A percentile compares a stretch with the other conserved stretches of the same genome.
phyloP scores from a whole-genome alignment of 2,113 vertebrate genomes.

The Platycercus adscitus region DNA sequence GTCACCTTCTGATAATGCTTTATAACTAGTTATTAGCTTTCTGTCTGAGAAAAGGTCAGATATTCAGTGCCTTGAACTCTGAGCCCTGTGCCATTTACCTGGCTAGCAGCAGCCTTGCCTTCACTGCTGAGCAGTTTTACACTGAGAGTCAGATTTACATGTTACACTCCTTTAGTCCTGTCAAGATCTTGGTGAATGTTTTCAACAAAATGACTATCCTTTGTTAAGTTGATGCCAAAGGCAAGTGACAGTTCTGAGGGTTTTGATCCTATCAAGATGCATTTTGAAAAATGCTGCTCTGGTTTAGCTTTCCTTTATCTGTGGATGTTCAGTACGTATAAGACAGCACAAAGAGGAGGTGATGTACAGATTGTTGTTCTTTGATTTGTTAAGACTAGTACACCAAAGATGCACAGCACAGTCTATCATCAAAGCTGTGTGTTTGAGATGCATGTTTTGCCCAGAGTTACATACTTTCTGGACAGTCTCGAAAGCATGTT shows the following conservation, averaged over 20 bases:
- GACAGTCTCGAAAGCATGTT: background rate
- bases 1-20: background rate
- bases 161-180: background rate
- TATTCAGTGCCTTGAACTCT: fast-evolving
- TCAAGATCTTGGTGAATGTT: background rate
- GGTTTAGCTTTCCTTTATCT: background rate
- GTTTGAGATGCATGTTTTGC: background rate
- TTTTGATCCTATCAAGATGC: background rate
- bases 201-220: background rate
- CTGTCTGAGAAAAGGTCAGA: background rate
- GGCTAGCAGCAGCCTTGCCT: background rate
- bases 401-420: background rate
- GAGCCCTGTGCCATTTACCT: background rate
- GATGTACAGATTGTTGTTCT: background rate
- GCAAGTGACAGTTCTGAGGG: background rate
- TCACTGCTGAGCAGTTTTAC: background rate
- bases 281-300: background rate
- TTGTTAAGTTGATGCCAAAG: background rate
- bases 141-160: background rate
- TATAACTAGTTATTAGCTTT: background rate
- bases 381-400: background rate
- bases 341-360: background rate
- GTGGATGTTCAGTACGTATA: fast-evolving
- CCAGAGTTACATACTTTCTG: background rate
- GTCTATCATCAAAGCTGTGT: background rate